Conservation (phyloP, 2,113 vertebrate species). For the Psephotus haematonotus region DNA sequence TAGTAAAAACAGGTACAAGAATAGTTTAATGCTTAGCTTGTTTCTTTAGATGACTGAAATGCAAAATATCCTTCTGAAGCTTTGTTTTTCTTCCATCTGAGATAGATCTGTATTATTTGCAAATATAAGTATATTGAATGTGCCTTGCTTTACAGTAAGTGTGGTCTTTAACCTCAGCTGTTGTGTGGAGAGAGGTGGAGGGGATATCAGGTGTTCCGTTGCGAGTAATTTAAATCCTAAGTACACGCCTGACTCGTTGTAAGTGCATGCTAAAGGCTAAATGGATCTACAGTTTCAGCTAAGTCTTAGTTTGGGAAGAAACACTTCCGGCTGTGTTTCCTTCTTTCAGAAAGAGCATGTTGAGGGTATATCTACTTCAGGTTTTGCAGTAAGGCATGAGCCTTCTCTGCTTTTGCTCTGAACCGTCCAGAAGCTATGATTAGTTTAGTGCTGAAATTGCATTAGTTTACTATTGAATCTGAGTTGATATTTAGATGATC, state of each 20-base stretch:
- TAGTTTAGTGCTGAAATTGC: neutral
- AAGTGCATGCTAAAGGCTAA: neutral
- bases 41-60: neutral
- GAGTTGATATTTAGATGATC: neutral
- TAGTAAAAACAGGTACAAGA: neutral
- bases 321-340: neutral
- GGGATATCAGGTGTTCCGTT: neutral
- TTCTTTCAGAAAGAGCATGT: neutral
- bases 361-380: neutral
- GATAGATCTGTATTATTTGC: neutral
- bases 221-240: neutral
- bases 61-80: neutral
- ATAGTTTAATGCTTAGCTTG: neutral
- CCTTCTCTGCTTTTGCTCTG: neutral
- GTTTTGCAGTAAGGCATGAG: neutral
- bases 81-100: neutral
- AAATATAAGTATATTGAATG: neutral
- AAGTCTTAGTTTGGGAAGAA: neutral
- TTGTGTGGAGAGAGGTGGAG: fast-evolving
- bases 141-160: neutral
- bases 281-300: neutral
- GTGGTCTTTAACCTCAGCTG: neutral
- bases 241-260: neutral
- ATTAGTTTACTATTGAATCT: neutral
- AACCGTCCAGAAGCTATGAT: neutral